Conservation (phyloP, 2,888 invertebrate genomes). For the Leptothorax acervorum region DNA sequence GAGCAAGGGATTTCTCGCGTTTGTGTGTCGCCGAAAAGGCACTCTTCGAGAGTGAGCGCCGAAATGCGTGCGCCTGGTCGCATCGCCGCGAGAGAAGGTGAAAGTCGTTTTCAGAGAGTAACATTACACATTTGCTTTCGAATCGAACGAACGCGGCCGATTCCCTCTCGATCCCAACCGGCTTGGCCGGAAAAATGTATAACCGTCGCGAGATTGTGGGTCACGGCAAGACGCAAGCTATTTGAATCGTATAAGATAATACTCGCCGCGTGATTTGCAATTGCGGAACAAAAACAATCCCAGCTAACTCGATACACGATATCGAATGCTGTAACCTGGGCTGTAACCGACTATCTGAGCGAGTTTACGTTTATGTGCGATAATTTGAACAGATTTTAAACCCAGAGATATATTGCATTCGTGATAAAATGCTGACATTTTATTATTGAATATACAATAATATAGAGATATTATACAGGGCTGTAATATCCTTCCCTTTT, state of each 20-base stretch:
- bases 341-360: no score
- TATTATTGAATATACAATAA: background rate
- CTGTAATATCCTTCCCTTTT: slow-evolving; percentile 6
- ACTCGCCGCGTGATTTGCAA: background rate
- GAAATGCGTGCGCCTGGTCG: slow-evolving; percentile 18
- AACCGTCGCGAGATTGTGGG: slow-evolving; percentile 22
- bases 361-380: background rate
- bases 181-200: slow-evolving; percentile 27
- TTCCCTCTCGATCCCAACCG: slow-evolving; percentile 24
- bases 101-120: slow-evolving; percentile 67
- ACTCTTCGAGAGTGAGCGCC: slow-evolving; percentile 25
- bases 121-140: slow-evolving; percentile 35
- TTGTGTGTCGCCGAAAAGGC: slow-evolving; percentile 36
- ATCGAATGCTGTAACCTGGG: background rate
- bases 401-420: background rate
- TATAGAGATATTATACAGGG: background rate
- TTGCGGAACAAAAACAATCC: background rate
- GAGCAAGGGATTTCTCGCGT: slow-evolving; percentile 33
- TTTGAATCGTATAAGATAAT: slow-evolving; percentile 6
- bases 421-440: background rate
- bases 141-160: slow-evolving; percentile 42
- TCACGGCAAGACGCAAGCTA: slow-evolving; percentile 25
- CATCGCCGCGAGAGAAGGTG: slow-evolving; percentile 57
- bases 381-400: slow-evolving; percentile 27
- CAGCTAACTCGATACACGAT: background rate